These are phyloP conservation scores for Dysmachus trigonus DNA, from an alignment of 2,888 invertebrate species.

Conservation along the genomic window DNA sequence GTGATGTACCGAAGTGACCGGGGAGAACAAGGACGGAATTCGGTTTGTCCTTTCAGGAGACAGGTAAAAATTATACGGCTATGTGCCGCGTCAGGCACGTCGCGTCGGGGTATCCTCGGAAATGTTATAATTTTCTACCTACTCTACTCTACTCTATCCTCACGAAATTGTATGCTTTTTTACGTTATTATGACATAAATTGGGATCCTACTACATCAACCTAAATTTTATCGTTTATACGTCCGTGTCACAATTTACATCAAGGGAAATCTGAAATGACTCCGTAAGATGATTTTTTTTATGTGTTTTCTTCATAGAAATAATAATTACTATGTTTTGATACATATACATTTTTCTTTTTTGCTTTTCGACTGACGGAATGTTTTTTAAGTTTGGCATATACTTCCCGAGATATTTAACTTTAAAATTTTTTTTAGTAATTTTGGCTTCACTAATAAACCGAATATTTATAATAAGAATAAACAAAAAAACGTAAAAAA, in stretches of 20 bases:
- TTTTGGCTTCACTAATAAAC: too few species aligned
- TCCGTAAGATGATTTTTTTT: neutral
- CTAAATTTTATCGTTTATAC: slow-evolving; percentile 45
- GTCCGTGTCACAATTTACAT: neutral
- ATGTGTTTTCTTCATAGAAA: neutral
- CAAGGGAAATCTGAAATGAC: neutral
- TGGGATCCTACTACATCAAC: slow-evolving; percentile 44
- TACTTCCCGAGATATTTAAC: too few species aligned
- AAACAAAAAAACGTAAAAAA: too few species aligned
- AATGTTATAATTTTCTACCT: slow-evolving; percentile 37
- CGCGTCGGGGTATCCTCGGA: neutral
- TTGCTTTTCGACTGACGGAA: too few species aligned
- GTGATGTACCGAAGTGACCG: neutral
- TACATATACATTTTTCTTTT: too few species aligned
- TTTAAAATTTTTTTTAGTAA: too few species aligned
- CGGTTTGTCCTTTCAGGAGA: neutral
- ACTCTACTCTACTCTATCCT: neutral
- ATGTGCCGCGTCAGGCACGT: neutral
- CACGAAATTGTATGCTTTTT: slow-evolving; percentile 48
- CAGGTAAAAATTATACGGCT: neutral
- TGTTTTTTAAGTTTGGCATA: too few species aligned
- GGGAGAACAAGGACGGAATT: neutral
- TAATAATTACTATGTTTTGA: too few species aligned
- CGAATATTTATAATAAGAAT: too few species aligned
- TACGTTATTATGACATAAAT: slow-evolving; percentile 49